Evolutionary conservation across 1,140 invertebrate species (phyloP).

Genomic region (Triops cancriformis): DNA sequence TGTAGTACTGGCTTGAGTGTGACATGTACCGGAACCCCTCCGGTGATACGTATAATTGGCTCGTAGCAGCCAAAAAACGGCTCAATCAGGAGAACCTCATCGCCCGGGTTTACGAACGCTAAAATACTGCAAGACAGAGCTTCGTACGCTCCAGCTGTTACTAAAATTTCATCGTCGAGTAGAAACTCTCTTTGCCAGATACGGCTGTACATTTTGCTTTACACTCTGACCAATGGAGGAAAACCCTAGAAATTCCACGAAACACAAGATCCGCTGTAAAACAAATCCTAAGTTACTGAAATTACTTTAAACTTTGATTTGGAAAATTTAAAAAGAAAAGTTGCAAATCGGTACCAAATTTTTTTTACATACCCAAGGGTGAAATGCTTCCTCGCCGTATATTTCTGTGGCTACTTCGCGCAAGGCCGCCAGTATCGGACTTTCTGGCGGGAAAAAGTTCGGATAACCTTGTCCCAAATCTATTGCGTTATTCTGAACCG

Average conservation of each 20-base stretch:
- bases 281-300: too few relatives aligned
- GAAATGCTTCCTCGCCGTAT: constrained; percentile 78
- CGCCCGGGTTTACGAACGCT: constrained; percentile 66
- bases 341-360: too few relatives aligned
- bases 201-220: constrained; percentile 77
- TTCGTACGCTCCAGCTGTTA: constrained; percentile 89
- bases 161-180: constrained; percentile 71
- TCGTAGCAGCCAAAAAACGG: constrained; percentile 98
- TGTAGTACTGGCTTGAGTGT: constrained; percentile 73
- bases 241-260: not conserved
- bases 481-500: constrained; percentile 75
- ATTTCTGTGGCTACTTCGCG: constrained; percentile 58
- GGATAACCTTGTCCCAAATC: constrained; percentile 98
- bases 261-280: too few relatives aligned
- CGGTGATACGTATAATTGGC: constrained; percentile 82
- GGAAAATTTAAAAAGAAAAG: too few relatives aligned
- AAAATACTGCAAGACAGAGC: constrained; percentile 67
- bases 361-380: constrained; percentile 69
- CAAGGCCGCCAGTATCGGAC: constrained; percentile 67
- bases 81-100: constrained; percentile 85
- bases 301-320: too few relatives aligned
- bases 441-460: constrained; percentile 77
- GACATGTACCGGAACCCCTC: constrained; percentile 78
- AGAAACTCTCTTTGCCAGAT: constrained; percentile 64
- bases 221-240: constrained; percentile 1